phyloP scores from a whole-genome alignment of 2,888 invertebrate genomes.

The Aromia moschata region DNA sequence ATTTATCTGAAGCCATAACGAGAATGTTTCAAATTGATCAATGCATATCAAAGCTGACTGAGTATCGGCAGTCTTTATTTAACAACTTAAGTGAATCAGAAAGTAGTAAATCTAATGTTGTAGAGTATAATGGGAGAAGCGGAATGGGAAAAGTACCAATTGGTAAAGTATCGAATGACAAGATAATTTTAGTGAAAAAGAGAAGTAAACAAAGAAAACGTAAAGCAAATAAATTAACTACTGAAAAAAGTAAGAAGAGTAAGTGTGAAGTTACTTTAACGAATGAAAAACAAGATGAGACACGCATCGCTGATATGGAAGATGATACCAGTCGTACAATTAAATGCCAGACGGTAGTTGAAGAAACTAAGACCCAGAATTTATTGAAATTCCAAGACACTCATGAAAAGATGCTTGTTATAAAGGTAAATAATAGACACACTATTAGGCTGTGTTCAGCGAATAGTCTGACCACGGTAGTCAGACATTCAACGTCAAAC shows the following conservation, averaged over 20 bases:
- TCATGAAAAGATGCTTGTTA: conserved; percentile 48
- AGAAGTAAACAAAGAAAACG: too few relatives aligned
- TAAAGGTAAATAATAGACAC: conserved; percentile 50
- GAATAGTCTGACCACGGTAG: too few relatives aligned
- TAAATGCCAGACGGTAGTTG: too few relatives aligned
- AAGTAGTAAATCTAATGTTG: neutral
- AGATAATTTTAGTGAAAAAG: too few relatives aligned
- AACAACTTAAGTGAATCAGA: conserved; percentile 23
- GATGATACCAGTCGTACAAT: neutral
- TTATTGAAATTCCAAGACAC: conserved; percentile 43
- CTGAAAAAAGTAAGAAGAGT: neutral
- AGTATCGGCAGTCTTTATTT: conserved; percentile 44
- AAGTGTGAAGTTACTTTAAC: neutral
- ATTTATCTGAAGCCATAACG: conserved; percentile 32
- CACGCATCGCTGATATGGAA: neutral
- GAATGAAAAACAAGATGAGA: neutral
- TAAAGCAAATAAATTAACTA: neutral
- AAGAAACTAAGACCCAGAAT: conserved; percentile 29
- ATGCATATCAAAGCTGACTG: conserved; percentile 47
- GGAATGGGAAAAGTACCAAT: too few relatives aligned
- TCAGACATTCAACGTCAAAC: too few relatives aligned
- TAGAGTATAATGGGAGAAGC: neutral
- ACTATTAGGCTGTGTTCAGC: too few relatives aligned
- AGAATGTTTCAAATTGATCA: conserved; percentile 48
- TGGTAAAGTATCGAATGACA: too few relatives aligned